phyloP scores from a whole-genome alignment of 2,113 vertebrate genomes.

The Podarcis cretensis region DNA sequence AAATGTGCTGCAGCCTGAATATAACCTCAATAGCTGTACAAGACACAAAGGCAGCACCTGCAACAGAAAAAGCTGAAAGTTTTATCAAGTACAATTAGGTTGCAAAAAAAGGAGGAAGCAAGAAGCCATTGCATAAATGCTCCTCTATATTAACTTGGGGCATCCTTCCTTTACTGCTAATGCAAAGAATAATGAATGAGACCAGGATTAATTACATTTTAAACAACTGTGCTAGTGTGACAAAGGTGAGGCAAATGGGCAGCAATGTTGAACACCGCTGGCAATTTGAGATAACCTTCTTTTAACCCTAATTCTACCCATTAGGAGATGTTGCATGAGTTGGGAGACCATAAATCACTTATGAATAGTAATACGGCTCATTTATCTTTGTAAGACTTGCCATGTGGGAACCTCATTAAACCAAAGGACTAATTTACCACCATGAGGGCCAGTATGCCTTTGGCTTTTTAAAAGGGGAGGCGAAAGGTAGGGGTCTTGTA shows the following conservation, averaged over 20 bases:
- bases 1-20: background rate
- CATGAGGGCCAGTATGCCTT: background rate
- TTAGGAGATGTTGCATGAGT: conserved; percentile 36
- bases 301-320: conserved; percentile 54
- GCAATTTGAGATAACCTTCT: conserved; percentile 52
- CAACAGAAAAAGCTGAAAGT: background rate
- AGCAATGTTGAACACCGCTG: background rate
- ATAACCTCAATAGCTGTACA: no score
- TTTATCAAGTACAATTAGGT: background rate
- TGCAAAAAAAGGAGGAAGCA: no score
- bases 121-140: background rate
- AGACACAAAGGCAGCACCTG: background rate
- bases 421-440: conserved; percentile 20
- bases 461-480: background rate
- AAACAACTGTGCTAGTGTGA: conserved; percentile 34
- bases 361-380: conserved; percentile 38
- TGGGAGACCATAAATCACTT: conserved; percentile 56
- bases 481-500: background rate
- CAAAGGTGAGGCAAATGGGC: conserved; percentile 44
- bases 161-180: conserved; percentile 26
- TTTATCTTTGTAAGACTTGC: conserved; percentile 45
- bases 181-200: conserved; percentile 46
- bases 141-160: conserved; percentile 8
- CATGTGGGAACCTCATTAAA: background rate
- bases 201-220: conserved; percentile 50